Percentiles rank a stretch among this genome's conserved stretches.
These are phyloP conservation scores for Acanthacorydalis orientalis DNA, from an alignment of 2,888 invertebrate genomes.

Conservation along the genomic window DNA sequence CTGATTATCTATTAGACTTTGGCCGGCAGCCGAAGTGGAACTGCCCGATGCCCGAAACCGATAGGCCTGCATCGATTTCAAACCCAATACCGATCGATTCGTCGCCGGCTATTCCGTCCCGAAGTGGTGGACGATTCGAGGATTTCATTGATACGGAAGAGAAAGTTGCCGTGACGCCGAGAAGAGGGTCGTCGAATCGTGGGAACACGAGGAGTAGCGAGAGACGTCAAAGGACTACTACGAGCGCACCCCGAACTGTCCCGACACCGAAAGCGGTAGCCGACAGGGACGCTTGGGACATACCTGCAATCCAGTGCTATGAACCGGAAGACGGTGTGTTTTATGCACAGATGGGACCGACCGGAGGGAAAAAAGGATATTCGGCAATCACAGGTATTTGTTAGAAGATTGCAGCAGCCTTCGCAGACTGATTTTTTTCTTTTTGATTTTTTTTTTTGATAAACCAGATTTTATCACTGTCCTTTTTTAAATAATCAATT, in stretches of 20 bases:
- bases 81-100: background rate
- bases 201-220: slow-evolving; percentile 11
- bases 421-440: too few species aligned
- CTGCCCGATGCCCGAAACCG: slow-evolving; percentile 72
- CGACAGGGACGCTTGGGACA: slow-evolving; percentile 56
- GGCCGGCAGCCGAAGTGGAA: slow-evolving; percentile 82
- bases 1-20: slow-evolving; percentile 64
- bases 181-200: slow-evolving; percentile 8
- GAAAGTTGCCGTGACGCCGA: slow-evolving; percentile 4
- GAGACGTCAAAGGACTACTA: slow-evolving; percentile 1
- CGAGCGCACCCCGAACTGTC: slow-evolving; percentile 20
- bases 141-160: slow-evolving; percentile 6
- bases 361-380: slow-evolving; percentile 79
- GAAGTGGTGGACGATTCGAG: slow-evolving; percentile 4
- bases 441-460: too few species aligned
- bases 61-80: slow-evolving; percentile 18
- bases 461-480: too few species aligned
- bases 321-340: slow-evolving; percentile 84
- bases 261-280: slow-evolving; percentile 46
- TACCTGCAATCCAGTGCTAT: slow-evolving; percentile 75
- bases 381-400: slow-evolving; percentile 64
- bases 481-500: too few species aligned
- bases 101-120: slow-evolving; percentile 6
- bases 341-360: slow-evolving; percentile 87
- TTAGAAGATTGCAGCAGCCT: too few species aligned